A percentile compares a stretch with the other conserved stretches of the same genome.
These are phyloP conservation scores for Buceros bicornis DNA, from an alignment of 2,797 vertebrate species.

Conservation along the genomic window DNA sequence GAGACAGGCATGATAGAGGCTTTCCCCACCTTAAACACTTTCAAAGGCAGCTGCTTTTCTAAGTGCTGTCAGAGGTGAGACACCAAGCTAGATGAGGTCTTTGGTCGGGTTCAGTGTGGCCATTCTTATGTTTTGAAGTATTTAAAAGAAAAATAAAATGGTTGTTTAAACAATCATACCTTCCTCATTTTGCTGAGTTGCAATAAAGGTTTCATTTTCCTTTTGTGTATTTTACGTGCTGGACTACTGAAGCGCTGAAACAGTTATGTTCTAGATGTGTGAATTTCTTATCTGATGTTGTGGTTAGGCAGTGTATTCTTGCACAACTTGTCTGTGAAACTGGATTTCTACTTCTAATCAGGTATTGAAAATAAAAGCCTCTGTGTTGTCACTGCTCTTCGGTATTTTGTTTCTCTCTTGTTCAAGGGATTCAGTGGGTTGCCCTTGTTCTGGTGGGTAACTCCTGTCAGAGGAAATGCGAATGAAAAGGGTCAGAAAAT, in stretches of 20 bases:
- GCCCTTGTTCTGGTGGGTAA: neutral
- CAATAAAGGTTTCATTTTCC: neutral
- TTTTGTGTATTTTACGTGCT: neutral
- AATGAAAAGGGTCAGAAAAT: conserved; percentile 16
- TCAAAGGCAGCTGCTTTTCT: neutral
- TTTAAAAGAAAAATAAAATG: neutral
- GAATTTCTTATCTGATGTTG: neutral
- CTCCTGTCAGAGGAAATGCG: conserved; percentile 42
- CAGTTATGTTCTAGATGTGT: neutral
- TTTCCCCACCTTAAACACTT: neutral
- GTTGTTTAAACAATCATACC: neutral
- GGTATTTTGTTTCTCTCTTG: neutral
- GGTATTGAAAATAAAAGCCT: neutral
- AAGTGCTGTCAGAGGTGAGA: neutral
- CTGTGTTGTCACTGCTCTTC: neutral
- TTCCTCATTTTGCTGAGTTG: neutral
- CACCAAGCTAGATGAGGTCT: neutral
- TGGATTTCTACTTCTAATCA: neutral
- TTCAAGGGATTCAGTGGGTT: neutral
- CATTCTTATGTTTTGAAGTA: neutral
- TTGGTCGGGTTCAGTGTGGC: neutral
- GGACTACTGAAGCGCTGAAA: neutral
- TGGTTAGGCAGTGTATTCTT: neutral
- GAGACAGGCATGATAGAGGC: neutral
- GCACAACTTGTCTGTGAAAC: neutral